Conservation (phyloP, 2,888 invertebrate species). For the Neelides folsomi region DNA sequence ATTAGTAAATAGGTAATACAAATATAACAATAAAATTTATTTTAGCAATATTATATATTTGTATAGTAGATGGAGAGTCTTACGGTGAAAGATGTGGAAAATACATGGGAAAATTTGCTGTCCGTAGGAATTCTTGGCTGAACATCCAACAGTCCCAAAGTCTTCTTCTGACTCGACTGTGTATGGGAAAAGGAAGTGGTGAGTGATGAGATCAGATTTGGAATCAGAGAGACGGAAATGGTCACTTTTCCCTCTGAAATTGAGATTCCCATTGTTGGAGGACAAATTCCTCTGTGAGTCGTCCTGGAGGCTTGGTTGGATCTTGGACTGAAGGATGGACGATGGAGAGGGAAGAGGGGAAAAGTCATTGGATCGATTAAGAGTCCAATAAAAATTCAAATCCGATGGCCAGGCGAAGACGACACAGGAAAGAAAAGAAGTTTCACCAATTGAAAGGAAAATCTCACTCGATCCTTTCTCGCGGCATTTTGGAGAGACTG, state of each 20-base stretch:
- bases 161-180: conserved; percentile 47
- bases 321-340: neutral
- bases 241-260: neutral
- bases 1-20: no score
- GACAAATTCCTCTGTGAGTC: neutral
- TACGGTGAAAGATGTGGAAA: conserved; percentile 60
- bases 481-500: conserved; percentile 25
- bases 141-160: conserved; percentile 71
- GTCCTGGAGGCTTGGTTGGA: neutral
- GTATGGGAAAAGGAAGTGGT: conserved; percentile 42
- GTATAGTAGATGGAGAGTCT: no score
- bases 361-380: conserved; percentile 18
- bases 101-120: conserved; percentile 66
- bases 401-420: conserved; percentile 30
- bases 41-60: no score
- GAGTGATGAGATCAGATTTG: conserved; percentile 43
- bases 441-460: conserved; percentile 24
- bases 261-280: conserved; percentile 3
- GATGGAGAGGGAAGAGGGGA: conserved; percentile 5
- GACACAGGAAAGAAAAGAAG: conserved; percentile 20
- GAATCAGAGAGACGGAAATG: conserved; percentile 46
- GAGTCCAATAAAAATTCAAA: conserved; percentile 32
- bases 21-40: no score
- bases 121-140: conserved; percentile 73
- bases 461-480: conserved; percentile 9